These are phyloP conservation scores for Eucidaris tribuloides DNA, from an alignment of 35 echinoderm and acorn worm species.

Conservation along the genomic window DNA sequence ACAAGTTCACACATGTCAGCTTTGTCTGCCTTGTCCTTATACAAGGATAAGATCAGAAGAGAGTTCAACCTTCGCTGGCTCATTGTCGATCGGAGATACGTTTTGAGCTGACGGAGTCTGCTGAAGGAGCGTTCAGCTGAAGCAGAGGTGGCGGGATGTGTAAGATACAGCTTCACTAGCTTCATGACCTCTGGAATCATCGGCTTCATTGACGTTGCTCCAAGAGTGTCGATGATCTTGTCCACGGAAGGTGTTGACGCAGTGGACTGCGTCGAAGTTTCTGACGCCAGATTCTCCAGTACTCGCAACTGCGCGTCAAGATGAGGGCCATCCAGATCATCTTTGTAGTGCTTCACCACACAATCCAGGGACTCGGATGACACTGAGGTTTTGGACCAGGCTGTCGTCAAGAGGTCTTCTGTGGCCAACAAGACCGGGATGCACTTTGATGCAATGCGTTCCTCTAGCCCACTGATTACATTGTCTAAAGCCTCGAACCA, in stretches of 20 bases:
- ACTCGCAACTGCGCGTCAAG: constrained; percentile 16
- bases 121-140: constrained; percentile 14
- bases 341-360: constrained; percentile 17
- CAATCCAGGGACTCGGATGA: constrained; percentile 17
- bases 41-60: neutral
- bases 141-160: constrained; percentile 26
- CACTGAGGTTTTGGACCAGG: neutral
- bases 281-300: constrained; percentile 8
- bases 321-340: constrained; percentile 4
- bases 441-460: neutral
- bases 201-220: neutral
- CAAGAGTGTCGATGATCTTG: constrained; percentile 20
- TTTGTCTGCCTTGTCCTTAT: no score
- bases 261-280: neutral
- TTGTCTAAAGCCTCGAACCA: constrained; percentile 3
- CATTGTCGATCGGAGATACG: constrained; percentile 40
- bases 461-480: constrained; percentile 7
- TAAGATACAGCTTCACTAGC: neutral
- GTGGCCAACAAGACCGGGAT: constrained; percentile 18
- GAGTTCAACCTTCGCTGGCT: neutral
- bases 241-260: constrained; percentile 8
- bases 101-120: constrained; percentile 12
- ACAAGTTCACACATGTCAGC: constrained; percentile 14
- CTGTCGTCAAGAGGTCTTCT: constrained; percentile 16
- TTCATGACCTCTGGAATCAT: constrained; percentile 24